Evolutionary conservation across 2,888 invertebrate species (phyloP), one percentile per base, ranked within the genome.

Genomic region (Cantharis rufa): DNA sequence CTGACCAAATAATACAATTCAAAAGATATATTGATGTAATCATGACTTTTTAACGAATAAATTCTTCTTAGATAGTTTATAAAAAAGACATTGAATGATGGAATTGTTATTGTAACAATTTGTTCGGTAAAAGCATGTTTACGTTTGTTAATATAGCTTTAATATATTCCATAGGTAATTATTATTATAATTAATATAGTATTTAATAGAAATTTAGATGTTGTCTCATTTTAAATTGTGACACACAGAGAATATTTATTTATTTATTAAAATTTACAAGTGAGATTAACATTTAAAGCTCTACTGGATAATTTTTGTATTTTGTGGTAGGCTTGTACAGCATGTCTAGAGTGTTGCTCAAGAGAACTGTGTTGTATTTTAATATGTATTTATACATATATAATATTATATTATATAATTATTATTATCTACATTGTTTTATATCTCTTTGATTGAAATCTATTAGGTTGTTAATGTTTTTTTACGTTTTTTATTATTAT

Each of bases 1-100:
- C 81, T 82, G 83, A 83, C 83, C 83, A 83, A 83, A 83, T 80
- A 76, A 74, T 75, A 75, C 70, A 61, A 75, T 78, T 72, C 71
- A 72, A 66, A 66, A 66, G 24, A 66, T 61, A 72, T 76, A 71
- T 66, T 28, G 64, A 72, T 78, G 70, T 64, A 70, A 63, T 70
- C 75, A 71, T 69, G 68, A 62, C 75, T 66, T 75, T 72, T 78
- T 72, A 75, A 70, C 70, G 71, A 78, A 66, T 70, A 27, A 48
- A 71, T 77, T 74, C 63, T 63, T 63, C 62, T 72, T 71, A 62
- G 71, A 11, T 72, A 72, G 18, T 11, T 28, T 32, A 18, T 64
- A 32, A 48, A 72, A 66, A 16, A 61, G 18, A 13, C 27, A 69
- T 68, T 69, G 69, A 73, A 62, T 16, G 16, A 28, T 69, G 10